These are phyloP conservation scores for Picus viridis DNA, from an alignment of 2,797 vertebrate genomes.

Conservation along the genomic window DNA sequence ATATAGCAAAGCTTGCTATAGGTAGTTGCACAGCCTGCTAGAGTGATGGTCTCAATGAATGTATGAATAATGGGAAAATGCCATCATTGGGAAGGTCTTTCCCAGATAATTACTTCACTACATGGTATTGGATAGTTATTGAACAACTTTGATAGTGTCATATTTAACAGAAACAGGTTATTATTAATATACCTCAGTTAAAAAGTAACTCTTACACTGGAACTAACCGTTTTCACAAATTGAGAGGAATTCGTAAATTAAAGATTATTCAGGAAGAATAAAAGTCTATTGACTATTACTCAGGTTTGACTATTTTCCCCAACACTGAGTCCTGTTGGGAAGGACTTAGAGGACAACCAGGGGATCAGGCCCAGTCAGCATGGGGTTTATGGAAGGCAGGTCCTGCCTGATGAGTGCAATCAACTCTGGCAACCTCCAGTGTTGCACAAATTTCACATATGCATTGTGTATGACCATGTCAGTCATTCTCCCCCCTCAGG, in stretches of 20 bases:
- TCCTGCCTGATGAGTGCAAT: neutral
- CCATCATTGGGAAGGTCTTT: conserved; percentile 44
- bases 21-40: neutral
- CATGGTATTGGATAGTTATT: neutral
- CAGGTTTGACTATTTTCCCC: neutral
- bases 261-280: neutral
- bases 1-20: conserved; percentile 47
- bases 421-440: neutral
- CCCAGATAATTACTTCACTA: conserved; percentile 41
- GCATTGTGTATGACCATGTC: neutral
- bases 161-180: neutral
- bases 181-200: conserved; percentile 44
- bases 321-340: neutral
- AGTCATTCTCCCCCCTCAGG: neutral
- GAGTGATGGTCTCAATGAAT: conserved; percentile 31
- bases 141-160: conserved; percentile 30
- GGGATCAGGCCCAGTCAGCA: too few species aligned
- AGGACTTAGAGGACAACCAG: neutral
- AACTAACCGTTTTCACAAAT: neutral
- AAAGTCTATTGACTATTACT: neutral
- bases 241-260: neutral
- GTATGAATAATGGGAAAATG: conserved; percentile 16
- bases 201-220: conserved; percentile 5
- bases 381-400: too few species aligned
- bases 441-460: neutral